phyloP scores from a whole-genome alignment of 2,113 vertebrate species.

The Dryoscopus gambensis region DNA sequence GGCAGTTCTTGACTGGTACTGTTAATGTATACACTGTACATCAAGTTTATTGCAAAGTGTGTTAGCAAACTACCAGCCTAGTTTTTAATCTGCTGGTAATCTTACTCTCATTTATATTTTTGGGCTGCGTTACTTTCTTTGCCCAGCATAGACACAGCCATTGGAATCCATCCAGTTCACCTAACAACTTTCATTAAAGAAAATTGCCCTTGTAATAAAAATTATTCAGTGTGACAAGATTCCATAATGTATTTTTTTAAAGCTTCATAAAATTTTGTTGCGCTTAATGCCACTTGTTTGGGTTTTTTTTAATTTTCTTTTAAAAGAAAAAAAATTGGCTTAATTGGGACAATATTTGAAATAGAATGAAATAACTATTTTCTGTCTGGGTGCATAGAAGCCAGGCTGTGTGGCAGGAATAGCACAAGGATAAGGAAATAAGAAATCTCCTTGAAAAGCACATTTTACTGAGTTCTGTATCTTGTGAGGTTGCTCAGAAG shows the following conservation, averaged over 20 bases:
- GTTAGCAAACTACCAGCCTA: slow-evolving; percentile 1
- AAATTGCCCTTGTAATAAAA: slow-evolving; percentile 58
- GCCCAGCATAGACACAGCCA: not conserved
- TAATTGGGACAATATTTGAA: not conserved
- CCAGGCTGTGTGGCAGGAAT: not conserved
- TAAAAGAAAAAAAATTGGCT: not conserved
- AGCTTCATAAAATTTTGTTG: slow-evolving; percentile 43
- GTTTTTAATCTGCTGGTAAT: slow-evolving; percentile 48
- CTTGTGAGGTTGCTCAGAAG: not conserved
- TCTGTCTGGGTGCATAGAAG: not conserved
- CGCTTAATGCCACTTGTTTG: slow-evolving; percentile 2
- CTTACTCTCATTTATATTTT: slow-evolving; percentile 22
- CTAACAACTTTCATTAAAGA: slow-evolving; percentile 57
- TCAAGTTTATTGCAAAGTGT: slow-evolving; percentile 23
- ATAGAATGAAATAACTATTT: not conserved
- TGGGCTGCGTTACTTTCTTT: slow-evolving; percentile 3
- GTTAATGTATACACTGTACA: not conserved
- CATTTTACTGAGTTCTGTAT: not conserved
- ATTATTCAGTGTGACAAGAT: slow-evolving; percentile 51
- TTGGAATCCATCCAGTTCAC: slow-evolving; percentile 52
- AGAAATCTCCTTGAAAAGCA: not conserved
- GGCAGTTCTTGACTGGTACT: not conserved
- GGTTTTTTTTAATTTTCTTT: not conserved
- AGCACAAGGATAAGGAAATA: not conserved
- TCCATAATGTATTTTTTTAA: slow-evolving; percentile 34